Evolutionary conservation across 2,888 invertebrate genomes (phyloP).

Genomic region (Tetrapedia diversipes): DNA sequence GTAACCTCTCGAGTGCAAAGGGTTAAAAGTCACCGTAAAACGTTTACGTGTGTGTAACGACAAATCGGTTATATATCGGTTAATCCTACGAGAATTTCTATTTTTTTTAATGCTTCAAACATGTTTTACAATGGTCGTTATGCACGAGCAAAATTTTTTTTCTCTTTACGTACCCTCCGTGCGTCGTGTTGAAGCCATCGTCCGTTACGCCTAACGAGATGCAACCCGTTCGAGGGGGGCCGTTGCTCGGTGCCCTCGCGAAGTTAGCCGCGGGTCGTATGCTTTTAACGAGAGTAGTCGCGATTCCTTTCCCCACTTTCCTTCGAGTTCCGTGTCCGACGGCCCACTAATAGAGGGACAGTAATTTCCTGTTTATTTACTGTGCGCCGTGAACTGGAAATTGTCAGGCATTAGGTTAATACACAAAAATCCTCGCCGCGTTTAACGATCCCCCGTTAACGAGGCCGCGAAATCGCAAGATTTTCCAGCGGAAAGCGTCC

Average conservation of each 20-base stretch:
- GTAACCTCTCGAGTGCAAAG: too few relatives aligned
- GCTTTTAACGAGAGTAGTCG: slow-evolving; percentile 47
- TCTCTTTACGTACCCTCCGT: not conserved
- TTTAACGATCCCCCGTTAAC: slow-evolving; percentile 52
- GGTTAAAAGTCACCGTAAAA: not conserved
- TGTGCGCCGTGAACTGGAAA: slow-evolving; percentile 34
- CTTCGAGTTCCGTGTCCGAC: slow-evolving; percentile 35
- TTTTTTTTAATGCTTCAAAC: not conserved
- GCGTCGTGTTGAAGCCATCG: slow-evolving; percentile 38
- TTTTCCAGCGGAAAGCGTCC: slow-evolving; percentile 10
- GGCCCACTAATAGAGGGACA: slow-evolving; percentile 22
- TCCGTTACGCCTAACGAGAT: slow-evolving; percentile 32
- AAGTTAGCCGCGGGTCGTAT: slow-evolving; percentile 36
- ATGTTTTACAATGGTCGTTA: not conserved
- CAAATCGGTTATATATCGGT: not conserved
- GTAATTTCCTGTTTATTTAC: slow-evolving; percentile 57
- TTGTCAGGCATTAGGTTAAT: slow-evolving; percentile 38
- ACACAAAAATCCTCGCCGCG: slow-evolving; percentile 38
- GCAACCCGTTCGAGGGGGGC: slow-evolving; percentile 37
- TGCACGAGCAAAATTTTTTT: not conserved
- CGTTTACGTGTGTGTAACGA: not conserved
- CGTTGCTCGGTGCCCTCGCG: slow-evolving; percentile 25
- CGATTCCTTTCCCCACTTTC: slow-evolving; percentile 50
- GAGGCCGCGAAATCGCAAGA: slow-evolving; percentile 37
- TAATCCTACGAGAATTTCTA: not conserved